Base-by-base conservation (phyloP, 2,888 invertebrate species). In the Tetranychus truncatus region DNA sequence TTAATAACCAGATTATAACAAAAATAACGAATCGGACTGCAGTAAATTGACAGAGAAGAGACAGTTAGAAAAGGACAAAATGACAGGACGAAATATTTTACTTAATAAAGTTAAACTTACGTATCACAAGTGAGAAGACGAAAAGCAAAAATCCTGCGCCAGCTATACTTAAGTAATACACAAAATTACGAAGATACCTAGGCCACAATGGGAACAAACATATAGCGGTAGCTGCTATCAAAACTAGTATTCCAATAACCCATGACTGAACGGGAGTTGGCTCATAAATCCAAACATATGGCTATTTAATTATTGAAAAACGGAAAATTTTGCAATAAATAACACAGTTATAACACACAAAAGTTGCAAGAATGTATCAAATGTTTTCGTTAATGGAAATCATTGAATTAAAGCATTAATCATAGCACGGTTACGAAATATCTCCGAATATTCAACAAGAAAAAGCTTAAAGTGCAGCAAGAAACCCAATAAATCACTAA, bases 201-300 rank as follows among this genome's bases (percentile, higher is more conserved):
- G 99, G 99, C 99, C 99, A 99, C 75, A 99, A 85, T n/a, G 99
- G 99, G 85, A 97, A 99, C 82, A 99, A 87, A 84, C 99, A 99
- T 66, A 99, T 88, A 18, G 89, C 91, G 80, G 97, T 93, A 46
- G 95, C 93, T 34, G 93, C 96, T 75, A 96, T 85, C 46, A 99
- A 92, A 78, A 85, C 80, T 44, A 83, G 79, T 66, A 82, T 87
- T n/a, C 96, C 96, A 81, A 92, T 90, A 79, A 95, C 87, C 91
- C 95, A 95, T 44, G 83, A 83, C 77, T 82, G 83, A 18, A 82
- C 79, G 67, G 95, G 94, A 82, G 95, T 92, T 0, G 96, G 95
- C 84, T 96, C 95, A 84, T 94, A 97, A 78, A 96, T 91, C 96
- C 96, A 97, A 44, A 96, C 95, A 84, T 92, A 97, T 0, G 95